These are phyloP conservation scores for Polylopha cassiicola DNA, from an alignment of 2,888 invertebrate species.

Conservation along the genomic window DNA sequence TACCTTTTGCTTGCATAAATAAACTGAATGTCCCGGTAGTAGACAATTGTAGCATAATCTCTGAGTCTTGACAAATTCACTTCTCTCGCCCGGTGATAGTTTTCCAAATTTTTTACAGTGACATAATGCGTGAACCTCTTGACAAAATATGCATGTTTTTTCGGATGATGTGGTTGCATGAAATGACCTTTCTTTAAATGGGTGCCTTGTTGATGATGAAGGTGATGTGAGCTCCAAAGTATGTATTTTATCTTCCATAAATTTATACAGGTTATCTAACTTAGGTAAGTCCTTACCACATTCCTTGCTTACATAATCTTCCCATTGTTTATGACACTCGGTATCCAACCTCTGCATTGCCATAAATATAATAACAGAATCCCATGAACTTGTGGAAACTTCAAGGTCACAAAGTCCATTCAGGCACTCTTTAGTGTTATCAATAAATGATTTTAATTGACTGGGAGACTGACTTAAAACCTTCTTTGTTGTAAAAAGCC, in stretches of 20 bases:
- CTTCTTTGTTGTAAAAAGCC: neutral
- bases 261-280: neutral
- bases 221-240: neutral
- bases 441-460: neutral
- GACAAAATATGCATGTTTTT: conserved; percentile 4
- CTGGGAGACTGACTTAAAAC: neutral
- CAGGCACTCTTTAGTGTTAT: neutral
- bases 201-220: conserved; percentile 21
- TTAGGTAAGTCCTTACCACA: neutral
- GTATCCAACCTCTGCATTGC: neutral
- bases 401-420: neutral
- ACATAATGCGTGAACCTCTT: conserved; percentile 7
- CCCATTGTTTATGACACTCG: neutral
- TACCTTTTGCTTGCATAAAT: neutral
- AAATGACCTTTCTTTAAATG: conserved; percentile 23
- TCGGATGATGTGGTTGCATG: conserved; percentile 5
- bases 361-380: neutral
- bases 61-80: conserved; percentile 1
- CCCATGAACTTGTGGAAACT: neutral
- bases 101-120: conserved; percentile 11
- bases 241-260: neutral
- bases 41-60: conserved; percentile 12
- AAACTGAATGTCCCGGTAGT: conserved; percentile 4
- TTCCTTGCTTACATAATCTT: neutral
- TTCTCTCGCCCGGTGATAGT: conserved; percentile 2